Conservation (phyloP, 2,888 invertebrate genomes). For the Laspeyria flexula region DNA sequence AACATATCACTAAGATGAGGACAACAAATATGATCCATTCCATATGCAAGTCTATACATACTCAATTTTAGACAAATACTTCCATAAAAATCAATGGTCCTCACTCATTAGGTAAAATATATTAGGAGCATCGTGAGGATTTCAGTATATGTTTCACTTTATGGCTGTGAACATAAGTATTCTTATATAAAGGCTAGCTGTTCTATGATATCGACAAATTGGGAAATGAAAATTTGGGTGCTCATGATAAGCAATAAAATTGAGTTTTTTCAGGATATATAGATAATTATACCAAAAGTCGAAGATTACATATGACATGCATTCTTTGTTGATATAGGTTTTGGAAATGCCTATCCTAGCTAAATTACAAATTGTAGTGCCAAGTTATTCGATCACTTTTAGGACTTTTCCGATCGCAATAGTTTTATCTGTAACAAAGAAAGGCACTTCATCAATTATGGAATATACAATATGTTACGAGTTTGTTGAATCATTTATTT, state of each 20-base stretch:
- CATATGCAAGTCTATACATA: slow-evolving; percentile 3
- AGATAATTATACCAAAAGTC: slow-evolving; percentile 59
- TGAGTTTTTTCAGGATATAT: slow-evolving; percentile 74
- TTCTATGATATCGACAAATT: slow-evolving; percentile 62
- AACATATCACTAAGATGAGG: slow-evolving; percentile 27
- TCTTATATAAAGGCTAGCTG: slow-evolving; percentile 69
- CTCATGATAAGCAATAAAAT: slow-evolving; percentile 69
- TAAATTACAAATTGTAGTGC: slow-evolving; percentile 82
- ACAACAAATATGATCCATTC: slow-evolving; percentile 11
- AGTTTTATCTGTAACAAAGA: slow-evolving; percentile 77
- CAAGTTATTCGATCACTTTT: slow-evolving; percentile 95
- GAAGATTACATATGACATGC: slow-evolving; percentile 76
- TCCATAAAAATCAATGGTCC: slow-evolving; percentile 9
- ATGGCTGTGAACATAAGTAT: slow-evolving; percentile 39
- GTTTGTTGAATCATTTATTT: no score
- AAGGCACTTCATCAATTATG: neutral
- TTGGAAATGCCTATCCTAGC: slow-evolving; percentile 84
- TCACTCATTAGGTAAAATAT: slow-evolving; percentile 31
- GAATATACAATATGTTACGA: no score
- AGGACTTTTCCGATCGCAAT: slow-evolving; percentile 99
- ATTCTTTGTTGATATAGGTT: slow-evolving; percentile 79
- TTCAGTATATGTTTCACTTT: slow-evolving; percentile 46
- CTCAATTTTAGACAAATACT: neutral
- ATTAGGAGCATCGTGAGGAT: slow-evolving; percentile 52
- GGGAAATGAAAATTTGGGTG: slow-evolving; percentile 58